Conservation (phyloP, 2,888 invertebrate species). For the Theretra japonica region DNA sequence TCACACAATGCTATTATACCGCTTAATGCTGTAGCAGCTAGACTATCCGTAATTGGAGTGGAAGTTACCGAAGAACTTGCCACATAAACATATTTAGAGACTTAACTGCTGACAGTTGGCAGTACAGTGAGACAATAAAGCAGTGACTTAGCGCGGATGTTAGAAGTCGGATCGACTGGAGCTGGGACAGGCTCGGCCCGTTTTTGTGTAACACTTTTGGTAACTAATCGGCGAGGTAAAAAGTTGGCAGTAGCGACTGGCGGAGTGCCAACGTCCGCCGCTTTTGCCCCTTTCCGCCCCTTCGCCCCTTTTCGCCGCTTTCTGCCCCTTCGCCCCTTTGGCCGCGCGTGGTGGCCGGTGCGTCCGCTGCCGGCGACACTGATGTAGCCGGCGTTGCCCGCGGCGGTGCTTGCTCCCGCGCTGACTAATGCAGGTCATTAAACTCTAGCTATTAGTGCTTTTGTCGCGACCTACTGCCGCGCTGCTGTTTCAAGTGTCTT, state of each 20-base stretch:
- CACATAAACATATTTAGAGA: conserved; percentile 4
- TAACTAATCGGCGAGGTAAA: conserved; percentile 53
- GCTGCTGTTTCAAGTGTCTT: neutral
- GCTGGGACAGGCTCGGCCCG: conserved; percentile 28
- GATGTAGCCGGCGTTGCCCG: conserved; percentile 9
- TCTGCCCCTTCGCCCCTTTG: neutral
- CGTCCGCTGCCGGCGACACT: conserved; percentile 17
- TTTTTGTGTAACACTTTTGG: conserved; percentile 53
- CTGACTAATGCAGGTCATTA: conserved; percentile 18
- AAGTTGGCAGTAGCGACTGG: conserved; percentile 36
- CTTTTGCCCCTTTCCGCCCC: neutral
- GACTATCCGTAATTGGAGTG: neutral
- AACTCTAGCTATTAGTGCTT: neutral
- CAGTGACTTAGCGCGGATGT: conserved; percentile 8
- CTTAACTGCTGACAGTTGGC: neutral
- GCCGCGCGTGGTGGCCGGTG: neutral
- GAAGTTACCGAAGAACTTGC: neutral
- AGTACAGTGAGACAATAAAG: conserved; percentile 1
- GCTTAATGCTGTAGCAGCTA: neutral
- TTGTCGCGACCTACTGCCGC: neutral
- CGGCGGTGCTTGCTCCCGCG: neutral
- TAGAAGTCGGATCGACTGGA: neutral
- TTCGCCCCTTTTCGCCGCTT: neutral
- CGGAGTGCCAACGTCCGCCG: conserved; percentile 24
- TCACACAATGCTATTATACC: neutral